Base-by-base conservation (phyloP, 2,797 vertebrate species). In the Apodemus agrarius region DNA sequence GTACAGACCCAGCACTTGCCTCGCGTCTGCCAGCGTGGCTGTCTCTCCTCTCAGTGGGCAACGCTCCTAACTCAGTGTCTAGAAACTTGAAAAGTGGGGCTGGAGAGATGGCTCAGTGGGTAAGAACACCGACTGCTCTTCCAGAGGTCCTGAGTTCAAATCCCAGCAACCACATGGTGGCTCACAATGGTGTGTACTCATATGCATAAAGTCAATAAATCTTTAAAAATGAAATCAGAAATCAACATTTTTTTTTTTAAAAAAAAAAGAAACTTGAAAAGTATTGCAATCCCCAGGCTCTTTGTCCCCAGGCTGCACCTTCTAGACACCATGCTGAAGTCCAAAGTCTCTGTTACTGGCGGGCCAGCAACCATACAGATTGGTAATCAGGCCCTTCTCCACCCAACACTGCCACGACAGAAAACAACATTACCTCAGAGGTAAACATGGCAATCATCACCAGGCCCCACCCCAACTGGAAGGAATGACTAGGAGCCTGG, bases 311-410 rank as follows among this genome's bases (percentile, higher is more conserved):
- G 46, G 43, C 49, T 91, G 87, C 82, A 96, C 92, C 93, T 93
- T 95, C 59, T 83, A 37, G 96, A 93, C 79, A 81, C 90, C 40
- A 74, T 92, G 95, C 65, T 94, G n/a, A 96, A 96, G 97, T 98
- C 89, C 97, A 95, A 94, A 95, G 97, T 97, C 75, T 95, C 92
- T 96, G 43, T 94, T 95, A 87, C 76, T 94, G 96, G 59, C 91
- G 78, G 69, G 76, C 67, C 59, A 87, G 83, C 89, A 96, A 84
- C 40, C 75, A 79, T 59, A 91, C 29, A 96, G 95, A 95, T 96
- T 61, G 92, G 92, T 93, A 89, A 94, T 96, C 93, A 85, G 59
- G 87, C 86, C 40, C 74, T 95, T 89, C 97, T 91, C 96, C 93
- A 97, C 97, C 97, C 96, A 94, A 2, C 14, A 80, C 31, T 76